Base-by-base conservation (phyloP, 2,797 vertebrate species). In the Notamacropus eugenii region DNA sequence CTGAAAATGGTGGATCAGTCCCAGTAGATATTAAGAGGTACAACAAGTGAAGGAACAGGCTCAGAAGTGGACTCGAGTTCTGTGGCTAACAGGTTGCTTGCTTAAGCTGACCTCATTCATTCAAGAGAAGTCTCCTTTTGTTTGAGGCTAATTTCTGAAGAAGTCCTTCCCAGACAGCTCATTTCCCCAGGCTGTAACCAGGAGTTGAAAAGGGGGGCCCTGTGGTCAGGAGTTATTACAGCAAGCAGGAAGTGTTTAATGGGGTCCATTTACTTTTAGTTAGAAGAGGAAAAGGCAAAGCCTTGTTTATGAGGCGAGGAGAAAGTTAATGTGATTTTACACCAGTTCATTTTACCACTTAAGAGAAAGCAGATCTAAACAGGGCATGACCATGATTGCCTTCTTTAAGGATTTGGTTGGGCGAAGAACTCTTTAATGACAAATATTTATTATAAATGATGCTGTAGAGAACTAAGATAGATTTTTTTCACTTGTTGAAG, bases 231-330 rank as follows among this genome's bases (percentile, higher is more conserved):
- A 98, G 93, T 98, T 96, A 96, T 90, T 96, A 97, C 96, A 87
- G 8, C 96, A 96, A 93, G 97, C 98, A 97, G 98, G 98, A 98
- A 98, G 93, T 55, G 0, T 96, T 98, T 98, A 96, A 94, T 97
- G 97, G 97, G 97, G 97, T 97, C 97, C 97, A 91, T 98, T 98
- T 98, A 98, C 96, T 97, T 91, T 96, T 91, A 93, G 95, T 96
- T 97, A 98, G 97, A 96, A 97, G 98, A 97, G 96, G 97, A 97
- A 96, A 94, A 95, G 97, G 96, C 97, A 96, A 97, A 96, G 93
- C 74, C 95, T 97, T 95, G 93, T 97, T 98, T 97, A 96, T 97
- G 94, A 91, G 29, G 94, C 95, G 95, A 91, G 92, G 96, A 96
- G 97, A 94, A 97, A 98, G 92, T 94, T 96, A 96, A 90, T 34